A percentile compares a stretch with the other conserved stretches of the same genome.
phyloP scores from a whole-genome alignment of 1,140 invertebrate genomes.

The Drosophila albomicans region DNA sequence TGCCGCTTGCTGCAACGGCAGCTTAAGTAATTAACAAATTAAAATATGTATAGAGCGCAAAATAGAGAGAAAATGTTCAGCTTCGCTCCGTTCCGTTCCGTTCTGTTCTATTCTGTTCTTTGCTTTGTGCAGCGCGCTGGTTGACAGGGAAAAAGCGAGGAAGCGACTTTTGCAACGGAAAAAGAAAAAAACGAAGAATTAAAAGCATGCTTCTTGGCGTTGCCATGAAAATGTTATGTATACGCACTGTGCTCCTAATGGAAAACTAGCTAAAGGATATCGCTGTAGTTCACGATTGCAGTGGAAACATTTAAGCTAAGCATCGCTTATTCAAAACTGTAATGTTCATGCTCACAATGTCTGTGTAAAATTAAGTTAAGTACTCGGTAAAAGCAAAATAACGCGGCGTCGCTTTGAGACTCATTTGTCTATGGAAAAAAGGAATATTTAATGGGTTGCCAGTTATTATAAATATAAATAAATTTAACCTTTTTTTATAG shows the following conservation, averaged over 20 bases:
- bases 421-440: neutral
- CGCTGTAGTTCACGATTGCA: conserved; percentile 12
- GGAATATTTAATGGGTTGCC: neutral
- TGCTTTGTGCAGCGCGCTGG: conserved; percentile 9
- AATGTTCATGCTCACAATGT: neutral
- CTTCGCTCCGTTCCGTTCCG: neutral
- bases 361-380: neutral
- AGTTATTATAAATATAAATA: too few species aligned
- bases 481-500: too few species aligned
- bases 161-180: neutral
- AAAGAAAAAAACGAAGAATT: conserved; percentile 17
- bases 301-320: conserved; percentile 14
- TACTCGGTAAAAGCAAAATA: neutral
- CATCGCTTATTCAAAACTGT: conserved; percentile 21
- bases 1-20: conserved; percentile 40
- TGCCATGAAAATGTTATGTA: conserved; percentile 39
- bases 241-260: conserved; percentile 35
- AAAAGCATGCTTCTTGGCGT: conserved; percentile 37
- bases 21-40: conserved; percentile 81
- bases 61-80: conserved; percentile 32
- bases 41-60: conserved; percentile 63
- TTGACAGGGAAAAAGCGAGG: conserved; percentile 17
- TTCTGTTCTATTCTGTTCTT: conserved; percentile 14
- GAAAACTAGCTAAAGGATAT: conserved; percentile 23
- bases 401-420: neutral